Evolutionary conservation across 2,113 vertebrate genomes (phyloP), one percentile per base, ranked within the genome.

Genomic region (Notothenia rossii): DNA sequence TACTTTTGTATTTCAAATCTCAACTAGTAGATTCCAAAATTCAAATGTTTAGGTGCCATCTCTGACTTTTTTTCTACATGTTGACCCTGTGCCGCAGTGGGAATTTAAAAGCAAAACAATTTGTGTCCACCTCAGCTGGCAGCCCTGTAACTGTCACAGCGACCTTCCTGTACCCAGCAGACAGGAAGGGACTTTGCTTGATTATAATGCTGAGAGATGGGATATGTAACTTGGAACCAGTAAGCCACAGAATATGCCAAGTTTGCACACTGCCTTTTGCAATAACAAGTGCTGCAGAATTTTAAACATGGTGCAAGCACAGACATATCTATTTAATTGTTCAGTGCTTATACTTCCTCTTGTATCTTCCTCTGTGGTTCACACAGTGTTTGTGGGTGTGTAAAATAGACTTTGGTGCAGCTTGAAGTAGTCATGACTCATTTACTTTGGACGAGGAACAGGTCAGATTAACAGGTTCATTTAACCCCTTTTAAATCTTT

Each of bases 201-300:
- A 82, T 82, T 83, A 79, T 82, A 87, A 88, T 83, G 74, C 80
- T 82, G 62, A 88, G 70, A 81, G 83, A 88, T 84, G 79, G 64
- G 75, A 63, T 79, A 76, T 92, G 90, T 83, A 88, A 85, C 85
- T 92, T 93, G 84, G 86, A 93, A 85, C 87, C 17, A 80, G 45
- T 25, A 66, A 73, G 53, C 84, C 3, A 36, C 72, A 81, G 55
- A 92, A 93, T 90, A 68, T 89, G 93, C 91, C 0, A 66, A 83
- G 73, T 85, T 81, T 85, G 93, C 89, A 89, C 43, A 71, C 15
- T 14, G 54, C 60, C 55, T 81, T 72, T 75, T 70, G 53, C 36
- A 86, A 77, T 86, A 86, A 90, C 75, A 83, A 83, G 46, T 25
- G 18, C 33, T 49, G 78, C 81, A 65, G 20, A 86, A 76, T 63